phyloP scores from a whole-genome alignment of 1,140 invertebrate genomes.

The Drosophila pandora region DNA sequence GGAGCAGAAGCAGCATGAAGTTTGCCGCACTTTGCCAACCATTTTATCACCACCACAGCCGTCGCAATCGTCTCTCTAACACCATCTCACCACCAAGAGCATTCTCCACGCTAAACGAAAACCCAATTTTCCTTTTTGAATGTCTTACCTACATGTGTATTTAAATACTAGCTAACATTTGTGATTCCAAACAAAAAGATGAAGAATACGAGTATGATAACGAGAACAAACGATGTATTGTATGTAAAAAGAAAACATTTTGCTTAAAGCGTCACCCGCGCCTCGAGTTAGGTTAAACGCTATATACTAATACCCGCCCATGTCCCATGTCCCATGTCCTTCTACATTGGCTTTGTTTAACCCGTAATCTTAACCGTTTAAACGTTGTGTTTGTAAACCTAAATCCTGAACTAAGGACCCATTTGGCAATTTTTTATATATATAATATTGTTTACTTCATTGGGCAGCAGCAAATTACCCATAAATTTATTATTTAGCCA shows the following conservation, averaged over 20 bases:
- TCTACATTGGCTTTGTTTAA: slow-evolving; percentile 55
- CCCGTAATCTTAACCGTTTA: slow-evolving; percentile 20
- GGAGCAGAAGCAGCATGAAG: slow-evolving; percentile 40
- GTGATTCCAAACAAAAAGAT: slow-evolving; percentile 71
- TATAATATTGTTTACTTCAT: slow-evolving; percentile 63
- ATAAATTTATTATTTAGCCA: slow-evolving; percentile 71
- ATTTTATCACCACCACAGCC: slow-evolving; percentile 47
- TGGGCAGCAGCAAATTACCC: slow-evolving; percentile 63
- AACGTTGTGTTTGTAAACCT: slow-evolving; percentile 52
- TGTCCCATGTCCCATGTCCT: slow-evolving; percentile 6
- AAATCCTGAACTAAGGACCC: slow-evolving; percentile 38
- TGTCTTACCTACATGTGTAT: slow-evolving; percentile 81
- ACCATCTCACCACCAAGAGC: slow-evolving; percentile 61
- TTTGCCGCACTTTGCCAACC: slow-evolving; percentile 77
- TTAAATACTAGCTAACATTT: slow-evolving; percentile 82
- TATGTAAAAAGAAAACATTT: slow-evolving; percentile 51
- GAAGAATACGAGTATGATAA: slow-evolving; percentile 38
- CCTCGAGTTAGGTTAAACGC: slow-evolving; percentile 68
- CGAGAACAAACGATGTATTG: slow-evolving; percentile 54
- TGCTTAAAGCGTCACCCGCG: slow-evolving; percentile 52
- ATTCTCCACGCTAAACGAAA: slow-evolving; percentile 63
- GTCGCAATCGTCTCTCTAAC: slow-evolving; percentile 67
- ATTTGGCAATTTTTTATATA: slow-evolving; percentile 69
- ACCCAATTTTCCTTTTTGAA: slow-evolving; percentile 73
- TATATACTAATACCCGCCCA: slow-evolving; percentile 54